Base-by-base conservation (phyloP, 2,797 vertebrate genomes). In the Pseudomugil gertrudae region DNA sequence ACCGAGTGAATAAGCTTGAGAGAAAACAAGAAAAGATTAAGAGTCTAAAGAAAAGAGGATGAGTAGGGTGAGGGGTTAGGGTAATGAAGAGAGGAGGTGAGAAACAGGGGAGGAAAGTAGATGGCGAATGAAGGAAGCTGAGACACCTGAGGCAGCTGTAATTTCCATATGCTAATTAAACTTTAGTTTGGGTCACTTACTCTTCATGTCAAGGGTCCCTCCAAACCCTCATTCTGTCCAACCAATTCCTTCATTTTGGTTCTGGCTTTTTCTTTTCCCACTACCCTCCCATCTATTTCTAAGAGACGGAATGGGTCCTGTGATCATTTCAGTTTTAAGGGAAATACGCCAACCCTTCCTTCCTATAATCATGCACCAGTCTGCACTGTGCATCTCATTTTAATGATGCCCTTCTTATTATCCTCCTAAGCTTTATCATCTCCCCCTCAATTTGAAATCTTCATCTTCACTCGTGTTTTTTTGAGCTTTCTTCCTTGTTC, bases 111-210 rank as follows among this genome's bases (percentile, higher is more conserved):
- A 4, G 24, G 21, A 51, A 43, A 47, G 15, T 36, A 58, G 76
- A 43, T 29, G 38, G 65, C 36, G 33, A 68, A 30, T 66, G 8
- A 11, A 66, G 62, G 48, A 63, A 50, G 64, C 61, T 60, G 69
- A 69, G 60, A 38, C 66, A 24, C 10, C 26, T 50, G 66, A 57
- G 52, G 74, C 57, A 78, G 84, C 63, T 71, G 60, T 65, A 57
- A 86, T 85, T 88, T 86, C 66, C 82, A 86, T 90, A 85, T 86
- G 90, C 85, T 91, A 90, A 91, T 88, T 88, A 84, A 85, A 81
- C 76, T 81, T 83, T 70, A 68, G 87, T 79, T 82, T 86, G 85
- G 88, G 84, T 88, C 81, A 87, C 74, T 79, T 80, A 76, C 62
- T 84, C 72, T 69, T 79, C 64, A 74, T 86, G 80, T 79, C 83